phyloP scores from a whole-genome alignment of 2,888 invertebrate genomes.

The Euplagia quadripunctaria region DNA sequence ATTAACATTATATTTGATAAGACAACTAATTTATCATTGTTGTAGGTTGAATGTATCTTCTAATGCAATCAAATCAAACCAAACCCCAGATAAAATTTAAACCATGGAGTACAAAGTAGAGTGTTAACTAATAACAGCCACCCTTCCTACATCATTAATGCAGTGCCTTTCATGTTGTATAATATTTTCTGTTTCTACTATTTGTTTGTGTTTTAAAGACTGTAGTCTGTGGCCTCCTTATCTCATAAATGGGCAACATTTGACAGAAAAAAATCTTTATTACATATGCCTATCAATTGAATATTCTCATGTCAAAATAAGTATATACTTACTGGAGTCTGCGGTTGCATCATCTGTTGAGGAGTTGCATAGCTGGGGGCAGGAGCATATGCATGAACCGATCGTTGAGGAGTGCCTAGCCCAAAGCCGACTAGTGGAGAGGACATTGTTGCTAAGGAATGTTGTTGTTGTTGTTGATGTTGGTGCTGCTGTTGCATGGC shows the following conservation, averaged over 20 bases:
- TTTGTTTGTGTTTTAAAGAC: background rate
- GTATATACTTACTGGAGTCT: slow-evolving; percentile 90
- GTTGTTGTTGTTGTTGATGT: slow-evolving; percentile 91
- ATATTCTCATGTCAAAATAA: background rate
- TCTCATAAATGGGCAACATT: too few relatives aligned
- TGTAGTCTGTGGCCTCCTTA: background rate
- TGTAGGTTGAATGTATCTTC: too few relatives aligned
- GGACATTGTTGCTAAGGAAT: slow-evolving; percentile 87
- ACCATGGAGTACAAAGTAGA: background rate
- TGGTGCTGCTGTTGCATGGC: slow-evolving; percentile 93
- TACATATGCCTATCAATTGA: background rate
- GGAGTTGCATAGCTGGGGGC: slow-evolving; percentile 93
- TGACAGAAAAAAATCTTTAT: too few relatives aligned
- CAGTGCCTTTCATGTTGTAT: too few relatives aligned
- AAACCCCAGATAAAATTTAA: background rate
- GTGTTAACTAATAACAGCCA: too few relatives aligned
- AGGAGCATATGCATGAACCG: slow-evolving; percentile 92
- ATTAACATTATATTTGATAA: too few relatives aligned
- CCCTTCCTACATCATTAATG: too few relatives aligned
- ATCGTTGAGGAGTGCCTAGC: slow-evolving; percentile 90
- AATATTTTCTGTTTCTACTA: background rate
- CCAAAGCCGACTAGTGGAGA: slow-evolving; percentile 89
- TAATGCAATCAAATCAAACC: too few relatives aligned
- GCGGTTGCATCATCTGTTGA: slow-evolving; percentile 95
- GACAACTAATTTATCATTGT: too few relatives aligned